A percentile compares a stretch with the other conserved stretches of the same genome.
phyloP scores from a whole-genome alignment of 2,797 vertebrate genomes.

The Pseudochromis fuscus region DNA sequence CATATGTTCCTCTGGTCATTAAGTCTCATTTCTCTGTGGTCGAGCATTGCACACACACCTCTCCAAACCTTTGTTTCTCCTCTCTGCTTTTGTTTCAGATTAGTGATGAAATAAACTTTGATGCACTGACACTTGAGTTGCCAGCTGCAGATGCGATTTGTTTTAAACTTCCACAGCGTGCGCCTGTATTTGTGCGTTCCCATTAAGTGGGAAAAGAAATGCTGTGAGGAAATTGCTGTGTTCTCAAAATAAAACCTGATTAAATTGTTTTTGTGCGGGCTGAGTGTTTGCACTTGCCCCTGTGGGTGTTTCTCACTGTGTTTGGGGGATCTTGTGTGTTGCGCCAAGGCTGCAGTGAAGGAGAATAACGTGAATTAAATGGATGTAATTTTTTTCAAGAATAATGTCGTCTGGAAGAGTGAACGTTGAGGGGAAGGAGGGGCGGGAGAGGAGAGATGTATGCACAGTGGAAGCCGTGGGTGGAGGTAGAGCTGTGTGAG shows the following conservation, averaged over 20 bases:
- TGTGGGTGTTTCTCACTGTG: constrained; percentile 35
- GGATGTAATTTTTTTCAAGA: constrained; percentile 53
- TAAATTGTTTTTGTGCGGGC: constrained; percentile 49
- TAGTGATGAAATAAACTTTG: constrained; percentile 40
- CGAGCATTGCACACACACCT: too few species aligned
- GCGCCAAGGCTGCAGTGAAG: constrained; percentile 21
- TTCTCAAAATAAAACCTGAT: constrained; percentile 53
- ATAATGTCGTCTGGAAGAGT: constrained; percentile 46
- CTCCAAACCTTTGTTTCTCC: not conserved
- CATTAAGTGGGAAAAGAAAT: constrained; percentile 45
- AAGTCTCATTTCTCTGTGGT: not conserved
- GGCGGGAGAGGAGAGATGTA: constrained; percentile 16
- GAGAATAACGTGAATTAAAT: constrained; percentile 41
- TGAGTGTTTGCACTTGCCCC: constrained; percentile 29
- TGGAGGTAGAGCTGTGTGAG: constrained; percentile 22
- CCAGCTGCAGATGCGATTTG: constrained; percentile 23
- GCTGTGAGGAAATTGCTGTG: constrained; percentile 38
- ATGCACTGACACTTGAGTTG: constrained; percentile 41
- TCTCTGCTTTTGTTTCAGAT: too few species aligned
- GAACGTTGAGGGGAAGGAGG: constrained; percentile 12
- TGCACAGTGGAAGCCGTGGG: constrained; percentile 34
- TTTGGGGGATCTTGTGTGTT: constrained; percentile 1
- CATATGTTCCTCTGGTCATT: constrained; percentile 7
- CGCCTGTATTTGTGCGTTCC: constrained; percentile 45
- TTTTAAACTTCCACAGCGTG: constrained; percentile 26